Conservation (phyloP, 1,140 invertebrate species). For the Xylocopa sonorina region DNA sequence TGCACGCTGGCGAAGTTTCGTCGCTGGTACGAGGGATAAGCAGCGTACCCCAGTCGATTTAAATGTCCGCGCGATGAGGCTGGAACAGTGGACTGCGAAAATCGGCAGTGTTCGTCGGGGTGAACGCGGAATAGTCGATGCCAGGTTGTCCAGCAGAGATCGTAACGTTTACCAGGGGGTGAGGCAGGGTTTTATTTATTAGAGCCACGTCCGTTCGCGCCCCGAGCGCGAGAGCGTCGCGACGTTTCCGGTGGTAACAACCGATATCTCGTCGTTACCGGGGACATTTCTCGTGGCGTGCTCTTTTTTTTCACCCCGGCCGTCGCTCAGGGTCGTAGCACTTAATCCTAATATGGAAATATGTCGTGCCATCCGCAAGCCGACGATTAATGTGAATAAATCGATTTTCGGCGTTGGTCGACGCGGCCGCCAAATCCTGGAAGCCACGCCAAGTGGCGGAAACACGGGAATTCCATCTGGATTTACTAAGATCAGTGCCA, state of each 20-base stretch:
- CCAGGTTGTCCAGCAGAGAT: not conserved
- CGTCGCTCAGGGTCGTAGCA: conserved; percentile 9
- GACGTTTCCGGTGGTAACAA: conserved; percentile 15
- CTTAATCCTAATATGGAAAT: conserved; percentile 54
- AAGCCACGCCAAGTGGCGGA: conserved; percentile 61
- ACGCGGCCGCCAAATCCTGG: conserved; percentile 53
- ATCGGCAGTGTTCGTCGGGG: not conserved
- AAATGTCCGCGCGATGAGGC: too few relatives aligned
- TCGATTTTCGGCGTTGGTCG: conserved; percentile 58
- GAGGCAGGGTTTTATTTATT: conserved; percentile 22
- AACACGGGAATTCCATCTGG: conserved; percentile 68
- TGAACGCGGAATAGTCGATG: not conserved
- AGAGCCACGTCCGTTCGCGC: too few relatives aligned
- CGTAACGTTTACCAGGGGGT: not conserved
- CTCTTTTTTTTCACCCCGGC: too few relatives aligned
- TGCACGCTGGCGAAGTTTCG: conserved; percentile 20
- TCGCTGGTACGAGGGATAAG: conserved; percentile 5
- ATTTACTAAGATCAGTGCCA: conserved; percentile 67
- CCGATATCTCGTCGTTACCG: conserved; percentile 17
- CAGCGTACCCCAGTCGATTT: too few relatives aligned
- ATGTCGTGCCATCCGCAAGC: conserved; percentile 36
- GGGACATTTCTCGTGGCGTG: conserved; percentile 33
- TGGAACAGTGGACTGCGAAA: too few relatives aligned
- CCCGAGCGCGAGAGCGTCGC: not conserved
- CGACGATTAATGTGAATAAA: conserved; percentile 60